phyloP scores from a whole-genome alignment of 1,140 invertebrate genomes.

The Drosophila miranda region DNA sequence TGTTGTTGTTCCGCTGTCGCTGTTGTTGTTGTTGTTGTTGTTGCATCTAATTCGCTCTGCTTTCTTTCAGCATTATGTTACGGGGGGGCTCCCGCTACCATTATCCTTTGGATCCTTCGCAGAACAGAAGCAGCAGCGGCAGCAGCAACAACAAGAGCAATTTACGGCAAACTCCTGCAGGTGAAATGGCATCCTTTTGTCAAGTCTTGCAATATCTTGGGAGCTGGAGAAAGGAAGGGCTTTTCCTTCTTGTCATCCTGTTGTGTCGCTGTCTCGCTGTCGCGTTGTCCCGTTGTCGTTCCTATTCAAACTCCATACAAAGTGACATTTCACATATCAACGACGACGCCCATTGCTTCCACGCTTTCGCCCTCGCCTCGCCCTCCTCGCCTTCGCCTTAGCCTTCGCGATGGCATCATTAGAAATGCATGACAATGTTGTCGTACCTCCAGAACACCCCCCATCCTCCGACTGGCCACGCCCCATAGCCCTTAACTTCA shows the following conservation, averaged over 20 bases:
- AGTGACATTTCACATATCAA: conserved; percentile 80
- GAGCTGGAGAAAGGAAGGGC: background rate
- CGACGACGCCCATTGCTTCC: conserved; percentile 18
- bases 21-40: conserved; percentile 31
- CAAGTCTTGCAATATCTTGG: conserved; percentile 60
- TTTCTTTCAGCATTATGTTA: conserved; percentile 62
- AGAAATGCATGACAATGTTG: conserved; percentile 80
- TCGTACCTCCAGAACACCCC: conserved; percentile 14
- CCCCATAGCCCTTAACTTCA: conserved; percentile 26
- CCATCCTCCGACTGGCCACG: conserved; percentile 25
- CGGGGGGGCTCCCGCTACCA: conserved; percentile 19
- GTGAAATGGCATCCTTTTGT: conserved; percentile 76
- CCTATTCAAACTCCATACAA: conserved; percentile 75
- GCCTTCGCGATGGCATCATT: conserved; percentile 63
- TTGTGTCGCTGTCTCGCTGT: conserved; percentile 41
- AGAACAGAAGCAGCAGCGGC: conserved; percentile 18
- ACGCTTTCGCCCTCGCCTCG: background rate
- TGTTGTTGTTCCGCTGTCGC: conserved; percentile 31
- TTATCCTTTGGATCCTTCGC: conserved; percentile 28
- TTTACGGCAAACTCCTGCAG: conserved; percentile 68
- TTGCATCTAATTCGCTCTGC: conserved; percentile 69
- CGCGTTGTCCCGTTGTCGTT: conserved; percentile 47
- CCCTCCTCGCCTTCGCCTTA: background rate
- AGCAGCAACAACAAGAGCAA: conserved; percentile 58
- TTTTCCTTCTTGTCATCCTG: conserved; percentile 32